Base-by-base conservation (phyloP, 2,888 invertebrate genomes). In the Celastrina argiolus region DNA sequence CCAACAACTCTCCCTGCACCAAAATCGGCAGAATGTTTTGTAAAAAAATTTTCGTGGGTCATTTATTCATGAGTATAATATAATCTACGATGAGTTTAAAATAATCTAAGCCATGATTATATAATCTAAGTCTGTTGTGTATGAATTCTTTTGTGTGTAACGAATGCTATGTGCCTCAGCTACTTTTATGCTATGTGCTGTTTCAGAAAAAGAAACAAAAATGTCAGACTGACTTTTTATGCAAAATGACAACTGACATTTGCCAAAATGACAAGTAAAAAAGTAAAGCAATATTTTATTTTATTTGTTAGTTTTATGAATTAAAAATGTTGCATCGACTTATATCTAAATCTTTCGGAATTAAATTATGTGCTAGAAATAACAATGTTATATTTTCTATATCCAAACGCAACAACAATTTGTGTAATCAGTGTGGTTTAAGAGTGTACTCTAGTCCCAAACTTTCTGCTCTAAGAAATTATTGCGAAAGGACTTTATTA, bases 401-500 rank as follows among this genome's bases (percentile, higher is more conserved):
- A 67, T 74, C 79, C 36, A 69, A 72, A 67, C 79, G 76, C 72
- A 79, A 69, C 73, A 75, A 75, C 31, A 28, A 42, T 73, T 81
- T 81, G 70, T 89, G 87, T 82, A 80, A 83, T 74, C 81, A 85
- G 72, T 88, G 90, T 75, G 80, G 83, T 72, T 76, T 81, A 80
- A 86, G 85, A 82, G 82, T 88, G 78, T 81, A 79, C 78, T 85
- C 85, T 74, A 82, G 78, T 78, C 78, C 78, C 71, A 85, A 78
- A 79, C 77, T 80, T 72, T 74, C 81, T 74, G 76, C 74, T 73
- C 74, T 80, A 74, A 78, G 78, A 77, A 84, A 82, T 80, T 77
- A 79, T 81, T 83, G 81, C 79, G 88, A 84, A 78, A 86, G 81
- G 75, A 79, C 73, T 72, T 78, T 81, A 65, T 74, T 71, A 69